These are phyloP conservation scores for Hemitrygon akajei DNA, from an alignment of 2,797 vertebrate genomes.

Conservation along the genomic window DNA sequence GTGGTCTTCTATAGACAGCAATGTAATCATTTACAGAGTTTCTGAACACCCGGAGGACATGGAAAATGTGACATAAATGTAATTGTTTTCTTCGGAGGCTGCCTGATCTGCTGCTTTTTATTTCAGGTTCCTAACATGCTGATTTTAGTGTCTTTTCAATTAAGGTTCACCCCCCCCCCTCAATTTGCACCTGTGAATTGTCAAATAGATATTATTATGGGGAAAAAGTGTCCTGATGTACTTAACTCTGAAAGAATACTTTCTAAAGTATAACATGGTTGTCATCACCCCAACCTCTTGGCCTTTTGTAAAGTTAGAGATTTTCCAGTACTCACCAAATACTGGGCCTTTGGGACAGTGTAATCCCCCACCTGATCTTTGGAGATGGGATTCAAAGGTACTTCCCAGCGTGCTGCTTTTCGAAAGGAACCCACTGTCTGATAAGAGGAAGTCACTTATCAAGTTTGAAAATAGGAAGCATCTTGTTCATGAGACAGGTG, in stretches of 20 bases:
- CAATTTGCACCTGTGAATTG: background rate
- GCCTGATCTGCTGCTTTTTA: background rate
- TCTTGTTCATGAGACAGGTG: background rate
- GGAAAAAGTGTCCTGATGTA: background rate
- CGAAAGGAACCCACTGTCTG: conserved; percentile 33
- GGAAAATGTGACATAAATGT: background rate
- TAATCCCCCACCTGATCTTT: conserved; percentile 16
- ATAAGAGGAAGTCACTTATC: conserved; percentile 33
- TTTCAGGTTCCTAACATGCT: background rate
- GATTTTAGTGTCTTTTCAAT: background rate
- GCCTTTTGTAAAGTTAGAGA: background rate
- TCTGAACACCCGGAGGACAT: background rate
- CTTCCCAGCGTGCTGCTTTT: conserved; percentile 22
- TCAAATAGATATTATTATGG: background rate
- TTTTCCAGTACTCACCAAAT: conserved; percentile 27
- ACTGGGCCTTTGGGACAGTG: conserved; percentile 24
- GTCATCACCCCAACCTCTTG: background rate
- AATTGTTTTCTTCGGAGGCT: background rate
- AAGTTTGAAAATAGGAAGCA: conserved; percentile 25
- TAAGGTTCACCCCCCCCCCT: background rate
- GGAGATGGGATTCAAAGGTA: conserved; percentile 19
- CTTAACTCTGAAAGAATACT: background rate
- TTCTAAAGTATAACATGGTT: background rate
- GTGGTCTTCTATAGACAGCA: background rate
- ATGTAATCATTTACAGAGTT: background rate